Conservation (phyloP, 2,113 vertebrate species). For the Motacilla tschutschensis region DNA sequence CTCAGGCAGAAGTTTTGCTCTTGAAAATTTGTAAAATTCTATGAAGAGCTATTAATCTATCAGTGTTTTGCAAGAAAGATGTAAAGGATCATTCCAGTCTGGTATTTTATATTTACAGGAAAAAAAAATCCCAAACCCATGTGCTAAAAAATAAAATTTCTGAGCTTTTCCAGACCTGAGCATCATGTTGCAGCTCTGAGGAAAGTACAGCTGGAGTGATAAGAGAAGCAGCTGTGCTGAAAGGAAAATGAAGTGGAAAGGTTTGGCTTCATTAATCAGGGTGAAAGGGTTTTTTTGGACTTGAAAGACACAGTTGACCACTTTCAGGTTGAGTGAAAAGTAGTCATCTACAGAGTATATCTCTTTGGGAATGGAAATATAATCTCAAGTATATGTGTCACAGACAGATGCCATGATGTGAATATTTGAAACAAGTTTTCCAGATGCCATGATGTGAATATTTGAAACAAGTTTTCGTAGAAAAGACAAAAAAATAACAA, state of each 20-base stretch:
- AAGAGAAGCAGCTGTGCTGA: slow-evolving; percentile 55
- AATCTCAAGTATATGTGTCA: not conserved
- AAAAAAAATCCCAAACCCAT: not conserved
- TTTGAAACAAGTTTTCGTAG: not conserved
- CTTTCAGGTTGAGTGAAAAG: slow-evolving; percentile 20
- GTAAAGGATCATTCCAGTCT: not conserved
- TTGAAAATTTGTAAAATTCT: not conserved
- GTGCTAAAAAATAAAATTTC: slow-evolving; percentile 3
- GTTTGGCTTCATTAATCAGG: slow-evolving; percentile 28
- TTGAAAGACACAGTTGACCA: slow-evolving; percentile 1
- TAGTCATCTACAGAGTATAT: not conserved
- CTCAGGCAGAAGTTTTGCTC: not conserved
- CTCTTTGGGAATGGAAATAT: slow-evolving; percentile 10
- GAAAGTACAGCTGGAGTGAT: slow-evolving; percentile 11
- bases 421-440: not conserved
- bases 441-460: not conserved
- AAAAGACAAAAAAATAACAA: not conserved
- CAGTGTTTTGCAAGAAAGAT: not conserved
- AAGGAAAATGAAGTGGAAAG: not conserved
- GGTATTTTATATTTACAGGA: not conserved
- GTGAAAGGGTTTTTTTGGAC: not conserved
- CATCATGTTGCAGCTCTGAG: slow-evolving; percentile 4
- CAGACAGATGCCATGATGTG: not conserved
- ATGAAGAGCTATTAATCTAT: not conserved
- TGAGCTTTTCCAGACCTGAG: slow-evolving; percentile 19